Evolutionary conservation across 2,888 invertebrate genomes (phyloP).

Genomic region (Ophion ventricosus): DNA sequence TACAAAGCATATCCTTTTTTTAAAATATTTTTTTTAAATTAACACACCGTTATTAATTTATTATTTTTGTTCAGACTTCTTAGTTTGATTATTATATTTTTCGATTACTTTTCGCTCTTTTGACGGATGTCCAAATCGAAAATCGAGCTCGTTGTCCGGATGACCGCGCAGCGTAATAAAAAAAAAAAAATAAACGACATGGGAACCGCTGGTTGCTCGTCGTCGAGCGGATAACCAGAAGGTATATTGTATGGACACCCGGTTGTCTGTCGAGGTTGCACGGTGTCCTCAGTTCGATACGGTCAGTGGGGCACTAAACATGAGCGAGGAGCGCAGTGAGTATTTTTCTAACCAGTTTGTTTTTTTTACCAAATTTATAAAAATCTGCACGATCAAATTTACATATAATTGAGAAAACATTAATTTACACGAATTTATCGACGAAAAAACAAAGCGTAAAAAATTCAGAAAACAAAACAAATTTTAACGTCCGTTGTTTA

Average conservation of each 20-base stretch:
- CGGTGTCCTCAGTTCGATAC: conserved; percentile 82
- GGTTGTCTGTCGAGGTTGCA: conserved; percentile 79
- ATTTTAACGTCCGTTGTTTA: background rate
- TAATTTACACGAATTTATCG: background rate
- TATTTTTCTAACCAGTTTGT: conserved; percentile 64
- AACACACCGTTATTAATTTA: no score
- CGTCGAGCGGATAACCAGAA: conserved; percentile 71
- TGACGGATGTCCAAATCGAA: background rate
- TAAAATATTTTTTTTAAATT: background rate
- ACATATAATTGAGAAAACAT: background rate
- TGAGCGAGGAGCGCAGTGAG: conserved; percentile 79
- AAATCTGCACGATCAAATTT: background rate
- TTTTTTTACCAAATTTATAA: background rate
- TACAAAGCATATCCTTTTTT: background rate
- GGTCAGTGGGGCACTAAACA: conserved; percentile 82
- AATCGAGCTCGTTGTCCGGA: background rate
- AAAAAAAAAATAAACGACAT: conserved; percentile 11
- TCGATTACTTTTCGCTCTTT: no score
- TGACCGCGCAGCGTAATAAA: background rate
- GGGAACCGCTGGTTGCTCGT: conserved; percentile 59
- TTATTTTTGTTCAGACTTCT: no score
- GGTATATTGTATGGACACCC: conserved; percentile 74
- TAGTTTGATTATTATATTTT: no score
- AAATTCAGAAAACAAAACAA: background rate
- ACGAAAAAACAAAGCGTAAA: background rate